Conservation (phyloP, 2,888 invertebrate species). For the Lycocerus yunnanus region DNA sequence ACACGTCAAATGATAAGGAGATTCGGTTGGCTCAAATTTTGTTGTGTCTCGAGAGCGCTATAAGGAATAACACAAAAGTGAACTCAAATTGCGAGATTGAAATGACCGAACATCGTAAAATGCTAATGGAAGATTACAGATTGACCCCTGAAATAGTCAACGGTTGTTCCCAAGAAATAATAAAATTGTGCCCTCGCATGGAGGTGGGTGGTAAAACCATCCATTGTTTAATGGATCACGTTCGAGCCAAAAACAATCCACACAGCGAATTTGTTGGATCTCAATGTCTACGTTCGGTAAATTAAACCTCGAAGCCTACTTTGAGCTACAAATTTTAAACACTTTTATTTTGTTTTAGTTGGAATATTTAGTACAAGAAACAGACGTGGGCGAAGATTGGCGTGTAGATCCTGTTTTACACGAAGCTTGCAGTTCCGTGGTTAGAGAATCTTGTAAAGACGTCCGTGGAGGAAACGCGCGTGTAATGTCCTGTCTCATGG, state of each 20-base stretch:
- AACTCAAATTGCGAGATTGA: conserved; percentile 82
- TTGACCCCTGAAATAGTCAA: conserved; percentile 92
- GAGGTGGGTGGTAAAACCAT: conserved; percentile 88
- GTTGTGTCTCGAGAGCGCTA: conserved; percentile 85
- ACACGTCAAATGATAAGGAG: conserved; percentile 80
- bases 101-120: conserved; percentile 88
- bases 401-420: conserved; percentile 89
- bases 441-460: conserved; percentile 76
- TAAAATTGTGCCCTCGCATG: conserved; percentile 71
- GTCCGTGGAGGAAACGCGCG: conserved; percentile 76
- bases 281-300: conserved; percentile 74
- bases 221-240: conserved; percentile 93
- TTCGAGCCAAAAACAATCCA: conserved; percentile 69
- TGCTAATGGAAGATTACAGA: conserved; percentile 91
- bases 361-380: conserved; percentile 79
- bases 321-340: neutral
- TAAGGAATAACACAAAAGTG: conserved; percentile 72
- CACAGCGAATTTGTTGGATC: conserved; percentile 68
- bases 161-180: conserved; percentile 84
- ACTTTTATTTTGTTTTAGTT: conserved; percentile 58
- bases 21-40: conserved; percentile 88
- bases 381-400: conserved; percentile 96
- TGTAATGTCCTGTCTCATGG: conserved; percentile 93
- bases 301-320: conserved; percentile 35
- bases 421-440: conserved; percentile 85